Evolutionary conservation across 2,113 vertebrate species (phyloP).

Genomic region (Orthochromis malagaraziensis): DNA sequence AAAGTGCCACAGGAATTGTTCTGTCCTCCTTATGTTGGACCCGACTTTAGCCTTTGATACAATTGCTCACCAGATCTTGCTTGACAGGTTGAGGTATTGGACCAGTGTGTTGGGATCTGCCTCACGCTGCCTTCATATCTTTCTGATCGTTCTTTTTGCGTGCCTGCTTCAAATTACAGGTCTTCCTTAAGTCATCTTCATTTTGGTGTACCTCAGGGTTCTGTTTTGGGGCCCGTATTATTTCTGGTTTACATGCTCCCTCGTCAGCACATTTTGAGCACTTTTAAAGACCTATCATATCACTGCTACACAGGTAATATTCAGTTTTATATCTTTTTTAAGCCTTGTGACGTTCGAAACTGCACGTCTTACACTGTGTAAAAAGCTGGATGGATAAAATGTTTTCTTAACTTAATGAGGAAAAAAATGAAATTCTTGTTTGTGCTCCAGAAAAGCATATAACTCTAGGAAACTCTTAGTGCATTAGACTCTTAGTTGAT

Average conservation of each 20-base stretch:
- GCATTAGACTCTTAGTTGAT: not conserved
- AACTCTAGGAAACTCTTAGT: not conserved
- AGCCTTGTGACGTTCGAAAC: accelerated
- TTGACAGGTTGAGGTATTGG: not conserved
- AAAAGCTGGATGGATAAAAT: not conserved
- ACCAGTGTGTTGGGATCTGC: not conserved
- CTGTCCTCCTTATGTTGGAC: not conserved
- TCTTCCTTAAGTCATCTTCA: not conserved
- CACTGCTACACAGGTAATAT: not conserved
- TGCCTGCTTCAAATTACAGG: not conserved
- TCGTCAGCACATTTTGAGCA: not conserved
- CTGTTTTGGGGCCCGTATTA: not conserved
- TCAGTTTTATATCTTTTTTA: not conserved
- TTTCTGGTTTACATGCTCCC: not conserved
- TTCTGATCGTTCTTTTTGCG: not conserved
- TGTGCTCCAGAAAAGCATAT: not conserved
- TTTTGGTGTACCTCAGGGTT: not conserved
- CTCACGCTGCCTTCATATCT: not conserved
- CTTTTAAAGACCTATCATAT: not conserved
- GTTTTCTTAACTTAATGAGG: not conserved
- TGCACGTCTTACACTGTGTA: not conserved
- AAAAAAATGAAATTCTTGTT: not conserved
- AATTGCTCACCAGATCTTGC: not conserved
- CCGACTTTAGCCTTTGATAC: not conserved
- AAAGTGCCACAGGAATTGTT: not conserved